Base-by-base conservation (phyloP, 2,888 invertebrate genomes). In the Erynnis tages region DNA sequence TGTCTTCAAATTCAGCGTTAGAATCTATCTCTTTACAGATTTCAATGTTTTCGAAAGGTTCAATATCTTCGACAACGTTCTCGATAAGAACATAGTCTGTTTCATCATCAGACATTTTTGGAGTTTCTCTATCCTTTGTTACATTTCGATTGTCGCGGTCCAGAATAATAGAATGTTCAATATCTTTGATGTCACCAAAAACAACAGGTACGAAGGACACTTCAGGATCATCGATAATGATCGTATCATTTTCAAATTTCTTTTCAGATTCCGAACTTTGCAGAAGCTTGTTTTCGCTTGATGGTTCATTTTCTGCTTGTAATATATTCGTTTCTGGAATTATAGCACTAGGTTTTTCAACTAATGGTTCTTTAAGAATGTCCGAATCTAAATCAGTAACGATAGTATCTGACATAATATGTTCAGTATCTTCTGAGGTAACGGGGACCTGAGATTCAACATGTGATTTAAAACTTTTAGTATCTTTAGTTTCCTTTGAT, bases 201-300 rank as follows among this genome's bases (percentile, higher is more conserved):
- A 83, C 77, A 30, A 78, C 54, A 54, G 80, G 71, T 27, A 82
- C 71, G 57, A 79, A 67, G 14, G 73, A 73, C 16, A 76, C 63
- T 54, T 74, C 61, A 1, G 70, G 54, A 25, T 77, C 75, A 47
- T 73, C 71, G 40, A 72, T 68, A 11, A 10, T 37, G 10, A 52
- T 10, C 8, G 37, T 27, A 8, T 29, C 30, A 8, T n/a, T 7
- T 2, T 34, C 25, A 21, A 35, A 34, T 1, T 34, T 41, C 8
- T 14, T 1, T 7, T 21, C 21, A 23, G 2, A 7, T 21, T 16
- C 29, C 4, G n/a, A 2, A 32, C 1, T 6, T 29, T 19, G 19
- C 6, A 7, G 4, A 16, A 21, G 8, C n/a, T 10, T 40, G 5
- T 2, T 34, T 25, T 30, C 8, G 4, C 6, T 1, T 4, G 8